phyloP scores from a whole-genome alignment of 35 echinoderm and acorn worm species.

The Patiria miniata region DNA sequence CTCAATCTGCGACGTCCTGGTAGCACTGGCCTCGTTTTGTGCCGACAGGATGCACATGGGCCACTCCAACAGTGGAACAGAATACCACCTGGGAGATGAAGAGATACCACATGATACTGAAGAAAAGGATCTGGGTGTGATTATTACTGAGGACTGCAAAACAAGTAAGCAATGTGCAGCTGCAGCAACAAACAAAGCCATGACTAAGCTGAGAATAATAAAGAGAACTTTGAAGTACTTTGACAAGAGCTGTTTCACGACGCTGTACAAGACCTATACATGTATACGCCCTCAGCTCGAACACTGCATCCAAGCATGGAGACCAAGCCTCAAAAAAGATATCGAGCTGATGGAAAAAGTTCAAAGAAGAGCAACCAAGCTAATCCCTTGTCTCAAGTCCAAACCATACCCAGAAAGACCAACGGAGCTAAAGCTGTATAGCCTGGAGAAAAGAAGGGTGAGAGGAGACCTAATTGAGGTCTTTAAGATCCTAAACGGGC shows the following conservation, averaged over 20 bases:
- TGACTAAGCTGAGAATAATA: no score
- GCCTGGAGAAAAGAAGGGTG: not conserved
- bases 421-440: not conserved
- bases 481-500: not conserved
- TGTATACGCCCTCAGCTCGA: not conserved
- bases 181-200: not conserved
- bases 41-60: slow-evolving; percentile 18
- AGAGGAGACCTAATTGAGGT: not conserved
- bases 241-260: no score
- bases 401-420: not conserved
- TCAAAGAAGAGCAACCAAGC: not conserved
- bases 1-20: no score
- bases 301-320: not conserved
- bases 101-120: not conserved
- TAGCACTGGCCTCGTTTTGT: no score
- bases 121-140: not conserved
- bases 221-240: no score
- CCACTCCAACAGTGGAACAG: not conserved
- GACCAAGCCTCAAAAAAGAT: not conserved
- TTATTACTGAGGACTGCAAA: not conserved
- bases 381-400: not conserved
- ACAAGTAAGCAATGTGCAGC: not conserved
- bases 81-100: not conserved
- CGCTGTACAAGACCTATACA: not conserved
- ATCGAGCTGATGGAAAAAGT: not conserved